Conservation (phyloP, 2,797 vertebrate genomes). For the Chromis chromis region DNA sequence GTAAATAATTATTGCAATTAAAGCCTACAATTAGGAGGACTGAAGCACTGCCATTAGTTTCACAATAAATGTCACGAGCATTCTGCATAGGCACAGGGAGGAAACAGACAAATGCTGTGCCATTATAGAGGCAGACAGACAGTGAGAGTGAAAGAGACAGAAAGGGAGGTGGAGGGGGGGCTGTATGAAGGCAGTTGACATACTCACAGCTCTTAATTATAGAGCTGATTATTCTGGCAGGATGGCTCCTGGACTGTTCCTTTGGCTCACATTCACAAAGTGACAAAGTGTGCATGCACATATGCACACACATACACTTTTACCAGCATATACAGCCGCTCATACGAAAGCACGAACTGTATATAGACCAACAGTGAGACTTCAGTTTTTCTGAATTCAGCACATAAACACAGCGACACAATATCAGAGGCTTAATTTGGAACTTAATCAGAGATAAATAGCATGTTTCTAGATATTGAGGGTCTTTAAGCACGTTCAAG, state of each 20-base stretch:
- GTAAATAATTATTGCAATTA: conserved; percentile 92
- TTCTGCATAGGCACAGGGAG: conserved; percentile 76
- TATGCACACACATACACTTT: not conserved
- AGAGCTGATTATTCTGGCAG: conserved; percentile 78
- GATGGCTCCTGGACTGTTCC: conserved; percentile 67
- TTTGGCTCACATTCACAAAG: conserved; percentile 60
- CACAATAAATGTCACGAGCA: conserved; percentile 83
- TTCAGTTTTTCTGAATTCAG: conserved; percentile 15
- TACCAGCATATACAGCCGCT: not conserved
- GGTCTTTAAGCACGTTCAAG: conserved; percentile 24
- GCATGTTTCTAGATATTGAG: conserved; percentile 25
- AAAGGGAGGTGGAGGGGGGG: conserved; percentile 31
- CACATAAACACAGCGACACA: conserved; percentile 3
- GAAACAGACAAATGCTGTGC: conserved; percentile 72
- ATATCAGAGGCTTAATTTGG: conserved; percentile 1
- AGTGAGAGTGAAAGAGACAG: conserved; percentile 67
- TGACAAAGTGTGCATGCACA: conserved; percentile 33
- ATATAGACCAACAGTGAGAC: not conserved
- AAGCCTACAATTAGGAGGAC: conserved; percentile 87
- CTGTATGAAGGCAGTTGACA: conserved; percentile 68
- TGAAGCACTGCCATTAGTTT: conserved; percentile 82
- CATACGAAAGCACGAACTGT: not conserved
- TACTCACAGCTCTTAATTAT: conserved; percentile 80
- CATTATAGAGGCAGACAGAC: conserved; percentile 73
- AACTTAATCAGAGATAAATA: conserved; percentile 22